Percentiles rank a stretch among this genome's conserved stretches.
These are phyloP conservation scores for Semotilus atromaculatus DNA, from an alignment of 2,797 vertebrate genomes.

Conservation along the genomic window DNA sequence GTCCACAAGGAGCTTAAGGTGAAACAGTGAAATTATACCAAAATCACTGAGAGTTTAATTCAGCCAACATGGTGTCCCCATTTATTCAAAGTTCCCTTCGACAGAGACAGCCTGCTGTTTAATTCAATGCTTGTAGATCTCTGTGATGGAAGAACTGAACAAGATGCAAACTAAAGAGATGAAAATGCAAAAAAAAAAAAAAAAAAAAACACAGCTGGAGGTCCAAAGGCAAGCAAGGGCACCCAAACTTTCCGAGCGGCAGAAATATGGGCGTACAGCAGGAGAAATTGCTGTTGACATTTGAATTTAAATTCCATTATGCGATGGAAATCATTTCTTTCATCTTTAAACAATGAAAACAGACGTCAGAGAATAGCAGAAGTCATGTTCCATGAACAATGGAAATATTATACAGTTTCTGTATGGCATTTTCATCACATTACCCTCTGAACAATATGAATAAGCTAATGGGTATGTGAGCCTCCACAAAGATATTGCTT, in stretches of 20 bases:
- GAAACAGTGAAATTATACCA: slow-evolving; percentile 29
- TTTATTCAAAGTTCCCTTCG: slow-evolving; percentile 55
- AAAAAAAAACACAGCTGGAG: slow-evolving; percentile 44
- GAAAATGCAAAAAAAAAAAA: slow-evolving; percentile 35
- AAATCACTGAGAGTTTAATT: slow-evolving; percentile 43
- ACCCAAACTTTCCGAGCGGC: slow-evolving; percentile 42
- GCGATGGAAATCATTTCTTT: slow-evolving; percentile 57
- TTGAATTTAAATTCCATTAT: slow-evolving; percentile 63
- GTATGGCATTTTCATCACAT: slow-evolving; percentile 58
- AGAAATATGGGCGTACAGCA: slow-evolving; percentile 22
- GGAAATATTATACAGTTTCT: slow-evolving; percentile 46
- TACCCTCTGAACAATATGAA: slow-evolving; percentile 49
- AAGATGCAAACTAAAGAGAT: slow-evolving; percentile 49
- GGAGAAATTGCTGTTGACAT: slow-evolving; percentile 55
- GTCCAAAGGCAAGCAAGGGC: slow-evolving; percentile 58
- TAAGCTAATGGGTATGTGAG: slow-evolving; percentile 33
- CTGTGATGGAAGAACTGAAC: slow-evolving; percentile 48
- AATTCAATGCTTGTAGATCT: slow-evolving; percentile 60
- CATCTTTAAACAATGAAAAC: slow-evolving; percentile 55
- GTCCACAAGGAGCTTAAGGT: slow-evolving; percentile 4
- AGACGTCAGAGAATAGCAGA: slow-evolving; percentile 33
- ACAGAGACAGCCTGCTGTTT: slow-evolving; percentile 56
- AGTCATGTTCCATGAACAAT: slow-evolving; percentile 53
- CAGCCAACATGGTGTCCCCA: slow-evolving; percentile 42
- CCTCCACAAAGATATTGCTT: slow-evolving; percentile 43